Conservation (phyloP, 2,888 invertebrate species). For the Salticus scenicus region DNA sequence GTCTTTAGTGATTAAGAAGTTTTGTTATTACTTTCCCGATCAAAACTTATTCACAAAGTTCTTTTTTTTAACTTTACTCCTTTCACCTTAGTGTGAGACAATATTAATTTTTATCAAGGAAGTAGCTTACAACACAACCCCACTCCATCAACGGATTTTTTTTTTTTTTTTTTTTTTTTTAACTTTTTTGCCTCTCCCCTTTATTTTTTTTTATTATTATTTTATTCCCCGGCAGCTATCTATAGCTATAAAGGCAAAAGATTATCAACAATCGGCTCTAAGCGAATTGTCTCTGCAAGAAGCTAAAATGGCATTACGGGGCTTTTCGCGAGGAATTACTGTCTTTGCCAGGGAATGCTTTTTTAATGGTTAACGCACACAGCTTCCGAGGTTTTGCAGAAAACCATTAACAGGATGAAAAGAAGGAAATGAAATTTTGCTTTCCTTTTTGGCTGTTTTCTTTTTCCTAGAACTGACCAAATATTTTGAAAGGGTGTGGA, state of each 20-base stretch:
- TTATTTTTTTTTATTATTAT: not conserved
- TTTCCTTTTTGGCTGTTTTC: not conserved
- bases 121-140: slow-evolving; percentile 12
- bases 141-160: too few relatives aligned
- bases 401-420: slow-evolving; percentile 19
- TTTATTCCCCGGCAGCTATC: not conserved
- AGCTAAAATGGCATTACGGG: slow-evolving; percentile 40
- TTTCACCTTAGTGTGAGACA: slow-evolving; percentile 26
- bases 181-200: not conserved
- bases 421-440: slow-evolving; percentile 4
- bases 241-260: slow-evolving; percentile 46
- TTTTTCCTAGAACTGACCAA: not conserved
- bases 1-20: slow-evolving; percentile 42
- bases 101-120: slow-evolving; percentile 49
- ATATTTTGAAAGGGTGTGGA: not conserved
- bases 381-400: not conserved
- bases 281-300: slow-evolving; percentile 18
- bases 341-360: slow-evolving; percentile 31
- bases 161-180: slow-evolving; percentile 1
- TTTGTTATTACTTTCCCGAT: slow-evolving; percentile 39
- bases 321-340: slow-evolving; percentile 40
- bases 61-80: slow-evolving; percentile 1
- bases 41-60: slow-evolving; percentile 29
- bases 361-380: slow-evolving; percentile 44
- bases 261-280: slow-evolving; percentile 48